Evolutionary conservation across 1,140 invertebrate species (phyloP).

Genomic region (Bombus polaris): DNA sequence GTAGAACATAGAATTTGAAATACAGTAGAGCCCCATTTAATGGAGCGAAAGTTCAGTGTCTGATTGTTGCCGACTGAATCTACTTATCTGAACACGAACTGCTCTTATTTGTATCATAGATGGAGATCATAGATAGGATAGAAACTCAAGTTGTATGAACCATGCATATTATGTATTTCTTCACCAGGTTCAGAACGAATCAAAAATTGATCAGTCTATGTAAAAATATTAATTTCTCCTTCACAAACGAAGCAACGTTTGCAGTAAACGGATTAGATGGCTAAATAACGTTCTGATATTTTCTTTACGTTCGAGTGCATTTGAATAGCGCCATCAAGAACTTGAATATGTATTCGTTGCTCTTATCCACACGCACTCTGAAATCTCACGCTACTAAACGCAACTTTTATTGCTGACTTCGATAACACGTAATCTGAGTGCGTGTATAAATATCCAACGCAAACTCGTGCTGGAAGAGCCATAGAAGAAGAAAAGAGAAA

Average conservation of each 20-base stretch:
- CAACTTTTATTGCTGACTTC: constrained; percentile 45
- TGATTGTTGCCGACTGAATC: not conserved
- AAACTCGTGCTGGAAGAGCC: not conserved
- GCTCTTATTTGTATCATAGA: no score
- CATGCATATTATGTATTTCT: no score
- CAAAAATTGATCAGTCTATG: not conserved
- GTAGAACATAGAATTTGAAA: not conserved
- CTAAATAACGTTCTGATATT: not conserved
- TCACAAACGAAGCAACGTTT: not conserved
- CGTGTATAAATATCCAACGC: not conserved
- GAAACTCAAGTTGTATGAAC: not conserved
- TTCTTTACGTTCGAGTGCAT: not conserved
- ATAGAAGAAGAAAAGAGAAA: constrained; percentile 9
- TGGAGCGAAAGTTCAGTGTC: not conserved
- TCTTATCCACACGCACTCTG: constrained; percentile 24
- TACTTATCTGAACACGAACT: not conserved
- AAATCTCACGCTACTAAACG: constrained; percentile 13
- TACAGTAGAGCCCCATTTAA: not conserved
- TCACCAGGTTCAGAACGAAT: not conserved
- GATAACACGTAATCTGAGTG: constrained; percentile 39
- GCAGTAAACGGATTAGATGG: not conserved
- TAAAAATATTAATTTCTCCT: not conserved
- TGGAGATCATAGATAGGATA: not conserved
- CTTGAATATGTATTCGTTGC: not conserved
- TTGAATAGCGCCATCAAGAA: not conserved